Conservation (phyloP, 2,797 vertebrate species). For the Bovichtus diacanthus region DNA sequence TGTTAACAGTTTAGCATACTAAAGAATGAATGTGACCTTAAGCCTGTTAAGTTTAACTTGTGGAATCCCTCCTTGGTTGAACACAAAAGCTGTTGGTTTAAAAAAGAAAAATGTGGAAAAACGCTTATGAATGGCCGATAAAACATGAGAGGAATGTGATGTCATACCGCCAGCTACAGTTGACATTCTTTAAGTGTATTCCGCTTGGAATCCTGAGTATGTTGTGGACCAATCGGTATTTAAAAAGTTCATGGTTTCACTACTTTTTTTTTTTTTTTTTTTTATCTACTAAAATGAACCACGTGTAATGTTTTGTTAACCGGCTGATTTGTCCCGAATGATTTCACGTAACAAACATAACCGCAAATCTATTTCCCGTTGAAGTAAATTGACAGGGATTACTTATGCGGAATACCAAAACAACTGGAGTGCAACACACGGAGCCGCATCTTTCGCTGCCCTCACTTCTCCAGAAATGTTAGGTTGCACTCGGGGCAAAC, state of each 20-base stretch:
- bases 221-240: background rate
- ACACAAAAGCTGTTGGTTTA: background rate
- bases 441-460: background rate
- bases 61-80: background rate
- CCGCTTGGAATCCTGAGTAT: slow-evolving; percentile 7
- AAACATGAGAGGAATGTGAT: background rate
- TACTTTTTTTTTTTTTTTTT: no score
- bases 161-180: background rate
- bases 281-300: background rate
- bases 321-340: background rate
- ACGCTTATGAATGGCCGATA: background rate
- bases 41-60: background rate
- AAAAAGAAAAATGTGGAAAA: background rate
- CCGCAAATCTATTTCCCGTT: background rate
- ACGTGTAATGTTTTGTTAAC: background rate
- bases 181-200: slow-evolving; percentile 3
- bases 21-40: background rate
- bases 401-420: background rate
- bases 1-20: background rate
- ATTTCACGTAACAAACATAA: background rate
- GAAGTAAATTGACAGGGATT: background rate
- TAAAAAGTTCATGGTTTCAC: background rate
- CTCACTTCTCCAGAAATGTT: slow-evolving; percentile 34
- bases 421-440: background rate
- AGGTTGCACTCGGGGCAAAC: slow-evolving; percentile 30